These are phyloP conservation scores for Mycteria americana DNA, from an alignment of 2,797 vertebrate species.

Conservation along the genomic window DNA sequence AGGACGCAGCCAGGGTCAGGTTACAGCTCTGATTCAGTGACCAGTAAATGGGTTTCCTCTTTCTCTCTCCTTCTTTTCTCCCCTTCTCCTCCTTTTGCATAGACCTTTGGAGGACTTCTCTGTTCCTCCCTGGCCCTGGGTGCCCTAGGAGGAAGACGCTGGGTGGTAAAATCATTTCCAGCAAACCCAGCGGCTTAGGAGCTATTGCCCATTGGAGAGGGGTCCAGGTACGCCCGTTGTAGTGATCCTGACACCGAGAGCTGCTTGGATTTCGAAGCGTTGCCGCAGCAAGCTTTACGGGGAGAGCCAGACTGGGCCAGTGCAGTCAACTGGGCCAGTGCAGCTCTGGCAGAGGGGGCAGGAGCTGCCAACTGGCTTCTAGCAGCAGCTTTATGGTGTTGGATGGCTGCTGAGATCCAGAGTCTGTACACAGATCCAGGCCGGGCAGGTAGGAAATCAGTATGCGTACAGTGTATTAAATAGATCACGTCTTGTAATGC, in stretches of 20 bases:
- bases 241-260: background rate
- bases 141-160: background rate
- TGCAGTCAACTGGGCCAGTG: background rate
- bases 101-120: background rate
- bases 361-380: background rate
- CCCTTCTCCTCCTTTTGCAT: background rate
- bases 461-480: fast-evolving
- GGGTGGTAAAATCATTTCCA: background rate
- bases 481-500: background rate
- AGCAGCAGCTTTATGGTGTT: background rate
- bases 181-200: background rate
- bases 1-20: constrained; percentile 41
- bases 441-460: background rate
- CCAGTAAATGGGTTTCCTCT: constrained; percentile 17
- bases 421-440: background rate
- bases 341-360: background rate
- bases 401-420: background rate
- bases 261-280: background rate
- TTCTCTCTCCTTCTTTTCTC: background rate
- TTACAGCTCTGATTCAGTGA: constrained; percentile 53
- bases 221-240: fast-evolving
- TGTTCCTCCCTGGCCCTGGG: background rate
- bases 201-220: fast-evolving
- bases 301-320: background rate
- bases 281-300: background rate